Percentiles rank a stretch among this genome's conserved stretches.
Evolutionary conservation across 2,113 vertebrate genomes (phyloP).

Genomic region (Corydoras sp.): DNA sequence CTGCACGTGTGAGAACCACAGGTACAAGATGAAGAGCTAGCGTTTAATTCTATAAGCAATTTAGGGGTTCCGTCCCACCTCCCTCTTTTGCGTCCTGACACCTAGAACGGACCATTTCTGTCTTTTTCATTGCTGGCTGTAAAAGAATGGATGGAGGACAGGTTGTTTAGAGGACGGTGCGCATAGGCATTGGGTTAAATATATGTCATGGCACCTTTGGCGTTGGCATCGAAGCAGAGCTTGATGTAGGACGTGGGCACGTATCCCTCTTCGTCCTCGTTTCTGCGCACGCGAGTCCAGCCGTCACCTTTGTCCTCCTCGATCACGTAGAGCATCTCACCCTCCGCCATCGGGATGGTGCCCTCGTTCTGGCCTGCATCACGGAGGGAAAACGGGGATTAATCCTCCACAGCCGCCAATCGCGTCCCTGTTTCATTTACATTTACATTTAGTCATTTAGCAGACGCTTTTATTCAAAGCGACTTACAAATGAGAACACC

Average conservation of each 20-base stretch:
- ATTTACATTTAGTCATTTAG: too few species aligned
- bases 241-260: slow-evolving; percentile 96
- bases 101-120: background rate
- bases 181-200: slow-evolving; percentile 64
- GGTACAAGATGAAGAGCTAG: slow-evolving; percentile 5
- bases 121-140: background rate
- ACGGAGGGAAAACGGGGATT: background rate
- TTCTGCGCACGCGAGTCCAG: slow-evolving; percentile 87
- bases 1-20: slow-evolving; percentile 22
- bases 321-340: slow-evolving; percentile 87
- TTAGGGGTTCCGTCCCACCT: background rate
- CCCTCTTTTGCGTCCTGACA: background rate
- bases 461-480: too few species aligned
- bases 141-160: slow-evolving; percentile 6
- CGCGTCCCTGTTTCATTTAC: too few species aligned
- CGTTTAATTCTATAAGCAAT: background rate
- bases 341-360: slow-evolving; percentile 87
- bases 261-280: slow-evolving; percentile 91
- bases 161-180: background rate
- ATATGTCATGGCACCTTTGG: slow-evolving; percentile 96
- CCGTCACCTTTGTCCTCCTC: slow-evolving; percentile 63
- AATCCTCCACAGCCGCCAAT: too few species aligned
- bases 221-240: slow-evolving; percentile 89
- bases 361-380: slow-evolving; percentile 91
- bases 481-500: too few species aligned